These are phyloP conservation scores for Arvicanthis niloticus DNA, from an alignment of 2,113 vertebrate species.

Conservation along the genomic window DNA sequence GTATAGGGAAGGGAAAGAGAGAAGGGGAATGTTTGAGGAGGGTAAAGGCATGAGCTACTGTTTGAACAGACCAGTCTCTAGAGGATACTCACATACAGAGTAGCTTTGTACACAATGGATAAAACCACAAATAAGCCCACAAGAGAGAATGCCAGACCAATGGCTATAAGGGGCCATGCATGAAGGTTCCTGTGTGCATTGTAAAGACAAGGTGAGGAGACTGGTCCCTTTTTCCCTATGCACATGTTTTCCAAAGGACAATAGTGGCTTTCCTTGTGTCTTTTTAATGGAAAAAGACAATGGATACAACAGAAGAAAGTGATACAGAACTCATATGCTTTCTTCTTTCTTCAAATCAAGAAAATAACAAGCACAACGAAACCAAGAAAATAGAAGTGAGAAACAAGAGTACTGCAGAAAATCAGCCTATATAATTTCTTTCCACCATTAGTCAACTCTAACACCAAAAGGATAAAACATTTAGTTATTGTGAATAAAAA, in stretches of 20 bases:
- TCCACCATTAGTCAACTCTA: background rate
- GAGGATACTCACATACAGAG: background rate
- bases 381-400: background rate
- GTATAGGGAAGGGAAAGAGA: background rate
- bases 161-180: background rate
- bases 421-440: background rate
- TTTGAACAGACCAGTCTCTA: background rate
- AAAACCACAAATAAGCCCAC: background rate
- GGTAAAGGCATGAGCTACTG: fast-evolving
- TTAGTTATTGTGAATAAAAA: background rate
- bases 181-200: background rate
- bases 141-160: background rate
- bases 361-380: background rate
- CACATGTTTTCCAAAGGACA: background rate
- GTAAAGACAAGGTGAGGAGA: background rate
- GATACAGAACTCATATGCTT: background rate
- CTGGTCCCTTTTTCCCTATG: too few species aligned
- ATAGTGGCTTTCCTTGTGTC: background rate
- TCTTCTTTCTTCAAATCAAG: background rate
- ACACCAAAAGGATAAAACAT: background rate
- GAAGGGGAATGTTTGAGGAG: background rate
- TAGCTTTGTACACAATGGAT: fast-evolving
- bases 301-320: background rate
- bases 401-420: background rate
- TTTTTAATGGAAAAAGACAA: background rate